phyloP scores from a whole-genome alignment of 2,113 vertebrate genomes.

The Calyptommatus sinebrachiatus region DNA sequence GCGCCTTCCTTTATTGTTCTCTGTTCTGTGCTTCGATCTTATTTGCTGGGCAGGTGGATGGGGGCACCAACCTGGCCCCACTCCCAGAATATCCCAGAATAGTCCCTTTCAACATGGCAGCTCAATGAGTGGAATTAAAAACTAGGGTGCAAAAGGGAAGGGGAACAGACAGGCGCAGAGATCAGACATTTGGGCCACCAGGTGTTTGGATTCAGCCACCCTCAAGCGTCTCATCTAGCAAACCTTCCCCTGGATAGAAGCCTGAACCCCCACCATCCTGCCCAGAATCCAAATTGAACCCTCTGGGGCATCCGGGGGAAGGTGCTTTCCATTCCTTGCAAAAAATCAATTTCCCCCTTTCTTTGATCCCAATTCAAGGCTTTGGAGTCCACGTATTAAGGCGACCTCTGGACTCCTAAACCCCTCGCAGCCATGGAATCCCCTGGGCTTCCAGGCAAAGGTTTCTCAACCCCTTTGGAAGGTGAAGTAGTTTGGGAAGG shows the following conservation, averaged over 20 bases:
- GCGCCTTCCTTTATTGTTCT: not conserved
- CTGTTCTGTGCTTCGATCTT: not conserved
- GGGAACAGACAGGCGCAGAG: not conserved
- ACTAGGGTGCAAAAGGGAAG: not conserved
- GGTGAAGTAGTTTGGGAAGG: not conserved
- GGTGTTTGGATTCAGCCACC: too few species aligned
- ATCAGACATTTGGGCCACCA: not conserved
- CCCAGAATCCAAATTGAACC: not conserved
- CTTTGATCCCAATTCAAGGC: too few species aligned
- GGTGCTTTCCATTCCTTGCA: constrained; percentile 1
- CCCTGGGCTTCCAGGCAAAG: not conserved
- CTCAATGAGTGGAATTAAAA: not conserved
- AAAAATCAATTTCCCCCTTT: not conserved
- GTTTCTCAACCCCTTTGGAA: too few species aligned
- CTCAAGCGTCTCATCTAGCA: too few species aligned
- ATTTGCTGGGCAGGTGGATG: not conserved
- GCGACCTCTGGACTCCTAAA: not conserved
- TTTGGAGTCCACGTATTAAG: not conserved
- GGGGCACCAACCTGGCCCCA: not conserved
- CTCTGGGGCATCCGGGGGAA: not conserved
- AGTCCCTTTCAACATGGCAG: not conserved
- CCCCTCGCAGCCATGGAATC: not conserved
- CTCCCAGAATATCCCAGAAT: not conserved
- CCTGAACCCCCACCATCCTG: not conserved
- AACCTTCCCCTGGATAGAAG: not conserved